A percentile compares a stretch with the other conserved stretches of the same genome.
phyloP scores from a whole-genome alignment of 2,797 vertebrate genomes.

The Microctenopoma steveboyesi region DNA sequence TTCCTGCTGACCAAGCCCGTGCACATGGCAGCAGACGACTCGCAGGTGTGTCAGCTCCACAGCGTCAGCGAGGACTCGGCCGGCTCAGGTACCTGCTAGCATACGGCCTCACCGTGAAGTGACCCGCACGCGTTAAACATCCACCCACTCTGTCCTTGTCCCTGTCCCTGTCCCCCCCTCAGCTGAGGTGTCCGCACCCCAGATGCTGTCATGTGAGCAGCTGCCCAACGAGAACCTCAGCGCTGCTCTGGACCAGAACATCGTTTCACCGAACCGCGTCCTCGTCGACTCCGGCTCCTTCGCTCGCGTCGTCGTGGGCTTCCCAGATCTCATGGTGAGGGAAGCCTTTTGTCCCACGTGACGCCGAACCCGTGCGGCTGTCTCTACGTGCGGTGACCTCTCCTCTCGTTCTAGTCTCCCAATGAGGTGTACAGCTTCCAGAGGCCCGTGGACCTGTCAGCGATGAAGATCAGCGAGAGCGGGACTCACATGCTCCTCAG shows the following conservation, averaged over 20 bases:
- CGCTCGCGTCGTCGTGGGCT: constrained; percentile 89
- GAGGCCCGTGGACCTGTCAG: constrained; percentile 81
- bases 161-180: background rate
- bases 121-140: too few species aligned
- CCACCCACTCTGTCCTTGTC: background rate
- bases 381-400: background rate
- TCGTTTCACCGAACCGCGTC: constrained; percentile 92
- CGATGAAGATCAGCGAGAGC: constrained; percentile 64
- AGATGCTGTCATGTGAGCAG: constrained; percentile 89
- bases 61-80: constrained; percentile 75
- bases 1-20: constrained; percentile 93
- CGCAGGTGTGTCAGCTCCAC: constrained; percentile 90
- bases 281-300: constrained; percentile 87
- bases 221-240: constrained; percentile 93
- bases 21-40: constrained; percentile 85
- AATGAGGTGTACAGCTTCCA: constrained; percentile 94
- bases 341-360: too few species aligned
- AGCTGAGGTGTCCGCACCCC: constrained; percentile 81
- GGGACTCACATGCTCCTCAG: constrained; percentile 79
- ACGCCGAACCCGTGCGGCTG: too few species aligned
- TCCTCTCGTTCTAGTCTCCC: constrained; percentile 86
- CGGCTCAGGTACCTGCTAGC: too few species aligned
- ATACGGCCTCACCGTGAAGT: too few species aligned
- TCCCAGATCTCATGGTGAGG: constrained; percentile 91
- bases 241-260: constrained; percentile 91